phyloP scores from a whole-genome alignment of 2,113 vertebrate genomes.

The Coreoperca whiteheadi region DNA sequence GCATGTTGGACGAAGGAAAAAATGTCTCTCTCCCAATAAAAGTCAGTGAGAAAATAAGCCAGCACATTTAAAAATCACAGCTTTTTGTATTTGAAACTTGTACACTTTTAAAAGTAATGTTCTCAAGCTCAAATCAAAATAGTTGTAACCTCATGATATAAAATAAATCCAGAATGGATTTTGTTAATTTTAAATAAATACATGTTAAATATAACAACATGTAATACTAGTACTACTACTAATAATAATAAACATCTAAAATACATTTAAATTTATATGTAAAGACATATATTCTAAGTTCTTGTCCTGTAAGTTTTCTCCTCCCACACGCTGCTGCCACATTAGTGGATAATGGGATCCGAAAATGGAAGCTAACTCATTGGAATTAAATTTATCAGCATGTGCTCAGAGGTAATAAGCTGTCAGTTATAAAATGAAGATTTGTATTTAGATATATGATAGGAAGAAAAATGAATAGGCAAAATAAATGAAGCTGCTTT shows the following conservation, averaged over 20 bases:
- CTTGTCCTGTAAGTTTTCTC: constrained; percentile 64
- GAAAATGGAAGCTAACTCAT: constrained; percentile 86
- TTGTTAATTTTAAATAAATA: not conserved
- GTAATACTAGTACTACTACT: not conserved
- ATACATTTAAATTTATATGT: constrained; percentile 29
- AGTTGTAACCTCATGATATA: not conserved
- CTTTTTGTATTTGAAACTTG: not conserved
- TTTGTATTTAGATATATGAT: constrained; percentile 89
- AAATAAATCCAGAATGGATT: not conserved
- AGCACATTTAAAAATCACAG: not conserved
- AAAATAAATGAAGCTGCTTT: constrained; percentile 85
- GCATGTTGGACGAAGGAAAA: constrained; percentile 3
- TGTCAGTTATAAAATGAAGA: constrained; percentile 88
- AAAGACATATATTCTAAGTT: constrained; percentile 48
- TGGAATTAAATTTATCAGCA: constrained; percentile 88
- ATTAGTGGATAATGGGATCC: constrained; percentile 85
- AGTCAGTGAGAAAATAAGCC: not conserved
- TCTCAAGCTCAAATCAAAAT: not conserved
- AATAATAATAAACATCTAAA: constrained; percentile 36
- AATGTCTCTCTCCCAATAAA: not conserved
- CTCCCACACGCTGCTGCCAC: constrained; percentile 71
- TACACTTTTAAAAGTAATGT: not conserved
- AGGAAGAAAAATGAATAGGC: constrained; percentile 84
- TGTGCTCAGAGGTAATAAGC: constrained; percentile 88
- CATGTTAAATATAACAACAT: not conserved